Evolutionary conservation across 2,888 invertebrate genomes (phyloP).

Genomic region (Rhopalosiphum nymphaeae): DNA sequence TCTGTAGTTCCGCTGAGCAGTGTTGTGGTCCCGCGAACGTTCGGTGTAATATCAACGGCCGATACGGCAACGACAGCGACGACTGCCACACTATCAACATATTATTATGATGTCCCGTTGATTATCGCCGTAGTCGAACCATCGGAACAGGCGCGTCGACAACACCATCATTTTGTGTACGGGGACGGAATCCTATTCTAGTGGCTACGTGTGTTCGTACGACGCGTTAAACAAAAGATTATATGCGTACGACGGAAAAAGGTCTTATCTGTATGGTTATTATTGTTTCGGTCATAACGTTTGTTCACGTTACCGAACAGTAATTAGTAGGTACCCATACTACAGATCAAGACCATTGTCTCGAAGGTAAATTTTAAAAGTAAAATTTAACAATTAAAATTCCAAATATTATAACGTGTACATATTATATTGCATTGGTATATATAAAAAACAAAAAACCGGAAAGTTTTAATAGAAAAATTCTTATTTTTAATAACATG

Average conservation of each 20-base stretch:
- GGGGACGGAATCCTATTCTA: not conserved
- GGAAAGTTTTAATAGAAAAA: not conserved
- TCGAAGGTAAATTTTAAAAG: not conserved
- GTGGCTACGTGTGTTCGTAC: not conserved
- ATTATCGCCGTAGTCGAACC: not conserved
- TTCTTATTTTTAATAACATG: not conserved
- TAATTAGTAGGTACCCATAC: not conserved
- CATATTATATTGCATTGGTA: not conserved
- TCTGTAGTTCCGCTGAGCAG: not conserved
- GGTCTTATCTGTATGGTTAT: not conserved
- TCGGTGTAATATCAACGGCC: not conserved
- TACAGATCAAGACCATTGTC: not conserved
- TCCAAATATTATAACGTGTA: not conserved
- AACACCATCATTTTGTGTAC: not conserved
- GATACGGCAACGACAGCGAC: not conserved
- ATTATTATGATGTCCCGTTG: not conserved
- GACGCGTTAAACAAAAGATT: not conserved
- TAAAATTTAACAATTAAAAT: slow-evolving; percentile 2
- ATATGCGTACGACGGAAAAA: not conserved
- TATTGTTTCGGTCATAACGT: not conserved
- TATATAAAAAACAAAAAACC: not conserved
- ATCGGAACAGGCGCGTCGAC: not conserved
- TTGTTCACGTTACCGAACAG: not conserved
- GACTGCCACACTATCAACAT: not conserved
- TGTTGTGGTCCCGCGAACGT: not conserved